Evolutionary conservation across 2,113 vertebrate species (phyloP), one percentile per base, ranked within the genome.

Genomic region (Carlito syrichta): DNA sequence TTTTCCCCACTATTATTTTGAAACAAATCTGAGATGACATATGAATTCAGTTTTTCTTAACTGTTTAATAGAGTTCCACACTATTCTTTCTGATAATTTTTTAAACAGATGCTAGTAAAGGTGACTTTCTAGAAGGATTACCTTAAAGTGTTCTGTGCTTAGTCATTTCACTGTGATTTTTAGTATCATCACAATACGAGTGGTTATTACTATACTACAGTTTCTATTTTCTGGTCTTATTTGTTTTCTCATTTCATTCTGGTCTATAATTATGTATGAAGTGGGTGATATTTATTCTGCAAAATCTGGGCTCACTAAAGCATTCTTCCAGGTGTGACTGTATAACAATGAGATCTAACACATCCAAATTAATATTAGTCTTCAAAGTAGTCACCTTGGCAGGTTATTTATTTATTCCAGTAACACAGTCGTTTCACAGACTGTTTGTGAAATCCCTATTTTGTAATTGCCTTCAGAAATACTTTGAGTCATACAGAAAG

Each of bases 181-280:
- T 40, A 32, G 14, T 63, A n/a, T 73, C 40, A 43, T 43, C 56
- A 22, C 56, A 30, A 0, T 84, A 82, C 58, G 35, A 68, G 22
- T 69, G 68, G 68, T 19, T 73, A 50, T 10, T 83, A 78, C 54
- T 48, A 2, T 14, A 17, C 27, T 74, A 14, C 32, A 20, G 71
- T 71, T 84, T 81, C 54, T 71, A 16, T 88, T 94, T 73, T 82
- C 87, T 88, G 48, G 23, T 60, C 52, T 88, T 50, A 69, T 45
- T 69, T 88, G 48, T 93, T 79, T 93, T 88, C 84, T 86, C 81
- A 69, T 89, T 96, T 88, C 23, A 32, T 68, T 96, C n/a, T 89
- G 32, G 20, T 22, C 40, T 95, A 12, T 85, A 92, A 81, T 92
- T 95, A 56, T 30, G 6, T 93, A 12, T 86, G 73, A 66, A 82